Evolutionary conservation across 1,140 invertebrate genomes (phyloP).

Genomic region (Gonioctena quinquepunctata): DNA sequence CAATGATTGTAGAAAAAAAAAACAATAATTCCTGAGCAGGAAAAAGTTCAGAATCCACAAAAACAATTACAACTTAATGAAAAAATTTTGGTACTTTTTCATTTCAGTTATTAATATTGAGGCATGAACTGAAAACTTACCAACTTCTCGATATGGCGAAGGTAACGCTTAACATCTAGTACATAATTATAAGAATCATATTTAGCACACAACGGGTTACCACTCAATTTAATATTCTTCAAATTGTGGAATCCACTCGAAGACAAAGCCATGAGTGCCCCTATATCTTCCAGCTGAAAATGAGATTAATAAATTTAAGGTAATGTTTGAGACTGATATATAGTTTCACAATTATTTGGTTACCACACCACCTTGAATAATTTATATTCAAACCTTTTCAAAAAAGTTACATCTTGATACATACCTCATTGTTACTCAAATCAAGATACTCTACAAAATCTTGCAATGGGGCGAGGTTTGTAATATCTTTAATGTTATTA

Average conservation of each 20-base stretch:
- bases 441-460: not conserved
- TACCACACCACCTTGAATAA: too few species aligned
- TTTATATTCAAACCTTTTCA: too few species aligned
- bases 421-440: not conserved
- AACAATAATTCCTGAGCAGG: too few species aligned
- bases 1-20: too few species aligned
- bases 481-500: not conserved
- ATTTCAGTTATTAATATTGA: too few species aligned
- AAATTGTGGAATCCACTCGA: not conserved
- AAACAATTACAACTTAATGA: too few species aligned
- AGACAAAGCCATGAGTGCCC: not conserved
- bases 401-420: too few species aligned
- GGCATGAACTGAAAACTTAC: not conserved
- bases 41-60: too few species aligned
- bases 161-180: not conserved
- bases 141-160: not conserved
- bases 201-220: not conserved
- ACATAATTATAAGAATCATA: slow-evolving; percentile 5
- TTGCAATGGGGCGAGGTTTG: not conserved
- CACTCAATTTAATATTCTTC: not conserved
- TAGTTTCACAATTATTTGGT: too few species aligned
- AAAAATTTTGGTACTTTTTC: too few species aligned
- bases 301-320: too few species aligned
- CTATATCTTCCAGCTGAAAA: not conserved
- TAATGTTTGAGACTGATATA: too few species aligned